Base-by-base conservation (phyloP, 2,797 vertebrate genomes). In the Bovichtus diacanthus region DNA sequence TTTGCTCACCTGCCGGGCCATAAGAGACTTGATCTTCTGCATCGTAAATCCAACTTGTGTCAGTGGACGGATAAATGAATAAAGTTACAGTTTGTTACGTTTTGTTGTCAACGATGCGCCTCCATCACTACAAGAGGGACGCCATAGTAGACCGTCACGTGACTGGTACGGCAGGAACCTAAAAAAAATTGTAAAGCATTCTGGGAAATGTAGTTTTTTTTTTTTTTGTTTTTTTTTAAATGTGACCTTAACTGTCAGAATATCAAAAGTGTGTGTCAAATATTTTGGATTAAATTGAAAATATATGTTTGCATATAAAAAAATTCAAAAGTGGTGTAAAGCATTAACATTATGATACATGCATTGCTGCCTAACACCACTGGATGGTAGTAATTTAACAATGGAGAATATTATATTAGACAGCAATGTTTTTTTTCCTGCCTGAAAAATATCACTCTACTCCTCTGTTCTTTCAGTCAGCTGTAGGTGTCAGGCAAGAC, bases 11-110 rank as follows among this genome's bases (percentile, higher is more conserved):
- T 98, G 98, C 15, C 98, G 97, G 93, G 96, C 91, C 97, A 99
- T 99, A 3, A 99, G 92, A 62, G 97, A 99, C 91, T 99, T 99
- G 74, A 99, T 99, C 94, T 99, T 99, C 93, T 99, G 98, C 98
- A 99, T 99, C 71, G 23, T 83, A 16, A 69, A 10, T 67, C 49
- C 69, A 19, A 62, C 11, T 44, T 6, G 54, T 54, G 41, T 75
- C 50, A 36, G 56, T 2, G 41, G 6, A 18, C 0, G 46, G 74
- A 44, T 11, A 0, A 69, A 36, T 19, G 27, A 64, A 16, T 9
- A 19, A 34, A 81, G 69, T 50, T 31, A 54, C 61, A 58, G 63
- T 68, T 87, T 50, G n/a, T n/a, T n/a, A n/a, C 63, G 69, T 46
- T 79, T 73, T 85, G 89, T 80, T 91, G 81, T 89, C 79, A 88